Base-by-base conservation (phyloP, 2,113 vertebrate genomes). In the Eulacestoma nigropectus region DNA sequence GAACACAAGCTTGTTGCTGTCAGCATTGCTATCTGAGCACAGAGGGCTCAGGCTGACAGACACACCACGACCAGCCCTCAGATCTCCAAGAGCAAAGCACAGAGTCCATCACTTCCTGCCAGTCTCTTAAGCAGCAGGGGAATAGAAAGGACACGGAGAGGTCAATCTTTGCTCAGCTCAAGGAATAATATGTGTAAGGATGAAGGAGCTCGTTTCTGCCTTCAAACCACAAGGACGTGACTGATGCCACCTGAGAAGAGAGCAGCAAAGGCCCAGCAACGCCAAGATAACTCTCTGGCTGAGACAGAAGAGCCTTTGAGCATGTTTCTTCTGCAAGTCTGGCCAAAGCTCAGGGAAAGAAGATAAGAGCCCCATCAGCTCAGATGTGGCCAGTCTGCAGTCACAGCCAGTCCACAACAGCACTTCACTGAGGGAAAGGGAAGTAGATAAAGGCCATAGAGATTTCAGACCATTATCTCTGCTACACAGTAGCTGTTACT, bases 111-210 rank as follows among this genome's bases (percentile, higher is more conserved):
- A 41, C 68, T 90, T 93, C 76, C 95, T 56, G 73, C 83, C 85
- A 96, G 72, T 92, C 92, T 84, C 82, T 86, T 33, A 81, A 96
- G 85, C 95, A 96, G 93, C 93, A 62, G 96, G 96, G 85, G 95
- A 95, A 90, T 86, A 88, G 72, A 94, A 90, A 96, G 95, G 88
- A 96, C 92, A 86, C 4, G 0, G 59, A 93, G 73, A 96, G 92
- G 92, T 96, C 96, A 95, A 46, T 81, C 85, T 93, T 77, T 84
- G 75, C 95, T 84, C 83, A 78, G 5, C 79, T 94, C 68, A 60
- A 94, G 93, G 89, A 96, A 95, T 87, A 90, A 92, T 70, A 50
- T 7, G 23, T 91, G 49, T 52, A 60, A 87, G 82, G 93, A 95
- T 96, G 96, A 96, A 97, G 95, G 83, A 90, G 68, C 89, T 55